Evolutionary conservation across 2,113 vertebrate species (phyloP).

Genomic region (Halcyon senegalensis): DNA sequence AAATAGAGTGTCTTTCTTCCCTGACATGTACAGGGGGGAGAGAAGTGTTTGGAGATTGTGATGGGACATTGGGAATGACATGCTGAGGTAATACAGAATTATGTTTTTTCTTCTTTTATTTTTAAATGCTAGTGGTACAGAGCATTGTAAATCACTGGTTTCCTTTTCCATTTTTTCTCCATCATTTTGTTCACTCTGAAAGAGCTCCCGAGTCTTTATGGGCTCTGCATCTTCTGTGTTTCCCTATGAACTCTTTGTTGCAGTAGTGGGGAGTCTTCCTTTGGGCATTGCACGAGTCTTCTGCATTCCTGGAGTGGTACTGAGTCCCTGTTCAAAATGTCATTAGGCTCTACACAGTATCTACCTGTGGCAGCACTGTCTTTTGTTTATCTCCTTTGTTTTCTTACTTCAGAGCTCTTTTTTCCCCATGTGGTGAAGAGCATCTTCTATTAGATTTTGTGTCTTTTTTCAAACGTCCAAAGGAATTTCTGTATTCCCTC

Average conservation of each 20-base stretch:
- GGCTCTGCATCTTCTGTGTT: neutral
- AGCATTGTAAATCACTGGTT: neutral
- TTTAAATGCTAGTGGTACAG: neutral
- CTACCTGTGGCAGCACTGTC: neutral
- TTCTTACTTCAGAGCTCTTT: neutral
- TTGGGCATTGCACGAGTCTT: neutral
- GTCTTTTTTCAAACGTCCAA: neutral
- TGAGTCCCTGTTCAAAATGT: neutral
- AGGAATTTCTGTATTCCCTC: neutral
- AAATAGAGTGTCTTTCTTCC: neutral
- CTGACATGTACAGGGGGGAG: neutral
- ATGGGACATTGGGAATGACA: neutral
- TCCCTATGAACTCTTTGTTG: neutral
- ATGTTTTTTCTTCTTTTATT: neutral
- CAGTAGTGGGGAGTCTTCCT: neutral
- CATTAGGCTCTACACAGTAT: neutral
- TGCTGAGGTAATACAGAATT: neutral
- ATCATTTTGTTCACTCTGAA: neutral
- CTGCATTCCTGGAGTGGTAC: neutral
- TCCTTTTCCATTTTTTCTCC: neutral
- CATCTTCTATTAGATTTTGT: neutral
- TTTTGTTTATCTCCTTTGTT: neutral
- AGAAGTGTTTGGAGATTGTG: neutral
- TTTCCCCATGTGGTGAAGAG: neutral
- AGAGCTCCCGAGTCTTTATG: neutral